A percentile compares a stretch with the other conserved stretches of the same genome.
Evolutionary conservation across 2,888 invertebrate species (phyloP).

Genomic region (Apoda limacodes): DNA sequence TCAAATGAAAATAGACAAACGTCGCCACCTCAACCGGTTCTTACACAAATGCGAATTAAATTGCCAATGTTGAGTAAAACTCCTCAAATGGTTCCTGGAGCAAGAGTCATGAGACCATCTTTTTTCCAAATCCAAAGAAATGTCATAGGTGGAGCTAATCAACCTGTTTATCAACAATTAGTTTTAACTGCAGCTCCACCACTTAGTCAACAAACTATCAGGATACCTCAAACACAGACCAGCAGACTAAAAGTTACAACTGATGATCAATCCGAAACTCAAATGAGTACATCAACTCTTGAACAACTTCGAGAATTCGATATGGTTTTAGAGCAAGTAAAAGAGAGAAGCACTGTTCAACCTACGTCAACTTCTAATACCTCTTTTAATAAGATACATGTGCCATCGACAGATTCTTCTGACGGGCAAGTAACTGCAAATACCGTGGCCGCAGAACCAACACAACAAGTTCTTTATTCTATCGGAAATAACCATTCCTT

Average conservation of each 20-base stretch:
- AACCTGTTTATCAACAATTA: slow-evolving; percentile 62
- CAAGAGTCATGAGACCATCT: slow-evolving; percentile 66
- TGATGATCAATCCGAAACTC: slow-evolving; percentile 61
- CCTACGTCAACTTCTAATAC: slow-evolving; percentile 38
- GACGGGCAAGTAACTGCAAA: slow-evolving; percentile 32
- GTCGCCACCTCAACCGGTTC: slow-evolving; percentile 51
- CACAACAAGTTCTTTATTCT: slow-evolving; percentile 53
- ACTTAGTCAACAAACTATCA: slow-evolving; percentile 52
- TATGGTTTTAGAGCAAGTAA: slow-evolving; percentile 84
- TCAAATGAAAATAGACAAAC: slow-evolving; percentile 40
- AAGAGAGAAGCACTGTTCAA: slow-evolving; percentile 77
- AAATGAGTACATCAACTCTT: slow-evolving; percentile 79
- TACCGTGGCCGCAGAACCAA: slow-evolving; percentile 30
- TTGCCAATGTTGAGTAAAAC: slow-evolving; percentile 63
- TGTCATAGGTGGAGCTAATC: slow-evolving; percentile 67
- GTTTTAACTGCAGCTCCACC: slow-evolving; percentile 61
- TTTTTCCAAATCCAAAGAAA: slow-evolving; percentile 73
- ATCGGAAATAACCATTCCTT: slow-evolving; percentile 44
- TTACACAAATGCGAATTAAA: slow-evolving; percentile 66
- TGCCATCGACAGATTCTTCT: slow-evolving; percentile 35
- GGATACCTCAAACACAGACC: slow-evolving; percentile 44
- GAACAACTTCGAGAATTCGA: slow-evolving; percentile 85
- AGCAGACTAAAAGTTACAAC: slow-evolving; percentile 35
- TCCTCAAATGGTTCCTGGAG: slow-evolving; percentile 67
- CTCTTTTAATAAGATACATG: slow-evolving; percentile 33